phyloP scores from a whole-genome alignment of 2,888 invertebrate genomes.

The Synergus umbraculus region DNA sequence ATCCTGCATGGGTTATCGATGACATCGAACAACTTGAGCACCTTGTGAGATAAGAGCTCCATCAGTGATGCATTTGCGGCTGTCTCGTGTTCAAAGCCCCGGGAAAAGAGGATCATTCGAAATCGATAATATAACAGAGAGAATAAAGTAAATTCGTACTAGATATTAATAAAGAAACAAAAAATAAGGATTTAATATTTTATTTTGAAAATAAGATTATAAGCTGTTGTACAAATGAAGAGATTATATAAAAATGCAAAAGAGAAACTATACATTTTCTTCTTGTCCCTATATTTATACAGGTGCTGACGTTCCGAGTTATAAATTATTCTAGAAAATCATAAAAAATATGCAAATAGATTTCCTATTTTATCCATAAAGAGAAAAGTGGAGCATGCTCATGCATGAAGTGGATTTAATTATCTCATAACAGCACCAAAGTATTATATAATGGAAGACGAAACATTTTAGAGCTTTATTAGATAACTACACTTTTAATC shows the following conservation, averaged over 20 bases:
- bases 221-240: not conserved
- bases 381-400: not conserved
- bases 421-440: not conserved
- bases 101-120: not conserved
- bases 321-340: not conserved
- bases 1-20: not conserved
- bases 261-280: not conserved
- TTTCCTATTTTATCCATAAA: not conserved
- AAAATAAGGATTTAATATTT: not conserved
- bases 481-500: not conserved
- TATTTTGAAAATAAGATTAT: not conserved
- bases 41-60: not conserved
- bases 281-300: not conserved
- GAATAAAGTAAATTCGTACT: not conserved
- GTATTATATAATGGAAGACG: not conserved
- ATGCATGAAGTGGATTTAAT: not conserved
- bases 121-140: not conserved
- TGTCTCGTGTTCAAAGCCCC: not conserved
- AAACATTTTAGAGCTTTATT: not conserved
- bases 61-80: not conserved
- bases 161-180: not conserved
- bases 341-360: not conserved
- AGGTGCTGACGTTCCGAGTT: not conserved
- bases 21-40: not conserved
- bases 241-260: not conserved